phyloP scores from a whole-genome alignment of 2,113 vertebrate species.

The Siphamia tubifer region DNA sequence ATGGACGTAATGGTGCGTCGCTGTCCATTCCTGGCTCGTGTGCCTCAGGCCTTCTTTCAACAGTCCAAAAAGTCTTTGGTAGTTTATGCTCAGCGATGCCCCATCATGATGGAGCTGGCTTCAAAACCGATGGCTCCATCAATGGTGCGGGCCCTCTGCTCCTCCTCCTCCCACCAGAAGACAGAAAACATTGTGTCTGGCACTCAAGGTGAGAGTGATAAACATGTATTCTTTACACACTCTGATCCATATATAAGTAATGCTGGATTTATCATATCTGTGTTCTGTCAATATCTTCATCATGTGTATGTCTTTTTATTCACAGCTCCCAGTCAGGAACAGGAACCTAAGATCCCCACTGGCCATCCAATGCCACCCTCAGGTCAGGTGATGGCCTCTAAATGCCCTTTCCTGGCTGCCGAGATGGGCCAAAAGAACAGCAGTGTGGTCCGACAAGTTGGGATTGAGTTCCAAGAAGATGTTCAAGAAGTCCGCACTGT shows the following conservation, averaged over 20 bases:
- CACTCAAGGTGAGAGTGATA: slow-evolving; percentile 75
- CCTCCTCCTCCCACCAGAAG: slow-evolving; percentile 82
- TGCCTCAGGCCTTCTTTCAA: slow-evolving; percentile 92
- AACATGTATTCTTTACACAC: neutral
- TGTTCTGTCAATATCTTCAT: too few species aligned
- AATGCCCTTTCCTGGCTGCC: slow-evolving; percentile 94
- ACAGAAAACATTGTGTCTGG: slow-evolving; percentile 69
- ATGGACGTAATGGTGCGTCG: slow-evolving; percentile 93
- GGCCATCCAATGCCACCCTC: slow-evolving; percentile 73
- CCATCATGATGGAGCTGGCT: slow-evolving; percentile 93
- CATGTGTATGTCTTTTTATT: neutral
- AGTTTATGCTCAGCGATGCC: slow-evolving; percentile 90
- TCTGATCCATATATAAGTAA: neutral
- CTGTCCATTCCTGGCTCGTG: slow-evolving; percentile 92
- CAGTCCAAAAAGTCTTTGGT: slow-evolving; percentile 89
- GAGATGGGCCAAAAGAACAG: slow-evolving; percentile 91
- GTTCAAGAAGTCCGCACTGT: slow-evolving; percentile 88
- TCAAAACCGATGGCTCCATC: slow-evolving; percentile 81
- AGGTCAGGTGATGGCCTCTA: slow-evolving; percentile 81
- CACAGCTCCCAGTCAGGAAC: slow-evolving; percentile 55
- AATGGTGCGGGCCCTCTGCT: slow-evolving; percentile 81
- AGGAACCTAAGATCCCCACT: slow-evolving; percentile 62
- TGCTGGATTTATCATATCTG: too few species aligned
- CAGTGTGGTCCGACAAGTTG: slow-evolving; percentile 89
- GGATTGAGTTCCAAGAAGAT: slow-evolving; percentile 92